phyloP scores from a whole-genome alignment of 1,140 invertebrate genomes.

The Drosophila seguyi region DNA sequence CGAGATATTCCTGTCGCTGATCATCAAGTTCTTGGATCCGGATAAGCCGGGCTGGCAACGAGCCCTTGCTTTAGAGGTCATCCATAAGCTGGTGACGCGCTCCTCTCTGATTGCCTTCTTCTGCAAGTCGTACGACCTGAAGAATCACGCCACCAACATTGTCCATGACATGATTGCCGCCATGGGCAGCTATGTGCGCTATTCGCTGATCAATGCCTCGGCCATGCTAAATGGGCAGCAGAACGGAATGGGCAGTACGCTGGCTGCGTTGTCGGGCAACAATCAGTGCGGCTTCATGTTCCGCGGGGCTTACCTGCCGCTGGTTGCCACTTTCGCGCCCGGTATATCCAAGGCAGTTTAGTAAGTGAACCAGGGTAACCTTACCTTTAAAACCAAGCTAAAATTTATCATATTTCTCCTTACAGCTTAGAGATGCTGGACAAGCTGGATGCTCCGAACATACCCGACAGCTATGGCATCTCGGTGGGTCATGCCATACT shows the following conservation, averaged over 20 bases:
- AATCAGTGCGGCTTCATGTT: conserved; percentile 97
- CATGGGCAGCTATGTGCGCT: conserved; percentile 97
- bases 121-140: conserved; percentile 97
- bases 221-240: conserved; percentile 87
- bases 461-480: conserved; percentile 98
- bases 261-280: conserved; percentile 76
- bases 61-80: conserved; percentile 96
- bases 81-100: conserved; percentile 97
- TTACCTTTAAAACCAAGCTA: background rate
- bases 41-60: conserved; percentile 98
- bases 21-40: conserved; percentile 98
- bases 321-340: conserved; percentile 93
- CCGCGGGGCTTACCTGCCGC: conserved; percentile 95
- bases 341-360: conserved; percentile 94
- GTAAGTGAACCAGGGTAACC: conserved; percentile 87
- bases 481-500: conserved; percentile 97
- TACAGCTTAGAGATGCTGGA: conserved; percentile 97
- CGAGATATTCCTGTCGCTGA: conserved; percentile 98
- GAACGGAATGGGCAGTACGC: conserved; percentile 78
- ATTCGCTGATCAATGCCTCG: conserved; percentile 89
- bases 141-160: conserved; percentile 96
- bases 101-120: conserved; percentile 95
- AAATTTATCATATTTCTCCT: background rate
- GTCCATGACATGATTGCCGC: conserved; percentile 98
- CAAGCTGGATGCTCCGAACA: conserved; percentile 95